phyloP scores from a whole-genome alignment of 2,113 vertebrate species.

The Ahaetulla prasina region DNA sequence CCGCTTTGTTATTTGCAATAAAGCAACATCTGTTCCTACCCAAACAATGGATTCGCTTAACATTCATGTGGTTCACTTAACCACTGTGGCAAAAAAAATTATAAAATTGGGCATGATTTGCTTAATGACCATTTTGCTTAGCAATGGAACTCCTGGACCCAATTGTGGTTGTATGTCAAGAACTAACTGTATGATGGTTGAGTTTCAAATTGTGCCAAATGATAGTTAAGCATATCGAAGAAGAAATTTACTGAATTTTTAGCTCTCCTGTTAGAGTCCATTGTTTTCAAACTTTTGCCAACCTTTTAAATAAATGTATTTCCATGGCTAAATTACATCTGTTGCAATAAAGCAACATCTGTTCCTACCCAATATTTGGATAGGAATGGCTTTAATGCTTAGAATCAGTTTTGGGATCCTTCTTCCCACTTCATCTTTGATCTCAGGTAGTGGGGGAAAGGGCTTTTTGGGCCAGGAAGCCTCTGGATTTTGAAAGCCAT shows the following conservation, averaged over 20 bases:
- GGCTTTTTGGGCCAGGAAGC: neutral
- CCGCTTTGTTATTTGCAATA: no score
- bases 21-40: no score
- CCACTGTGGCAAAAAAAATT: neutral
- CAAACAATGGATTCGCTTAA: neutral
- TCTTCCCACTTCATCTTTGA: neutral
- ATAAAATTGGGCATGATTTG: neutral
- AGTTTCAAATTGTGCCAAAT: neutral
- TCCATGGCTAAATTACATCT: neutral
- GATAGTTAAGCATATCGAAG: neutral
- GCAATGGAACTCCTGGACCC: neutral
- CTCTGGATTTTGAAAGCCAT: neutral
- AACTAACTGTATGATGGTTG: neutral
- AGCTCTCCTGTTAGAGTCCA: neutral
- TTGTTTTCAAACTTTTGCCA: neutral
- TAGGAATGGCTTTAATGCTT: neutral
- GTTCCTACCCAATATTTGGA: neutral
- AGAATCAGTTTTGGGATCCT: neutral
- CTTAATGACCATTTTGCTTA: neutral
- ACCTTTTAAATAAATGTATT: neutral
- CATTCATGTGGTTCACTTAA: neutral
- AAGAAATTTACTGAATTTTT: neutral
- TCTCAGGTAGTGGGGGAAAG: neutral
- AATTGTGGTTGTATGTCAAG: neutral
- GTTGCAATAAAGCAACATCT: neutral